These are phyloP conservation scores for Ichneumoninae sp. DNA, from an alignment of 2,888 invertebrate genomes.

Conservation along the genomic window DNA sequence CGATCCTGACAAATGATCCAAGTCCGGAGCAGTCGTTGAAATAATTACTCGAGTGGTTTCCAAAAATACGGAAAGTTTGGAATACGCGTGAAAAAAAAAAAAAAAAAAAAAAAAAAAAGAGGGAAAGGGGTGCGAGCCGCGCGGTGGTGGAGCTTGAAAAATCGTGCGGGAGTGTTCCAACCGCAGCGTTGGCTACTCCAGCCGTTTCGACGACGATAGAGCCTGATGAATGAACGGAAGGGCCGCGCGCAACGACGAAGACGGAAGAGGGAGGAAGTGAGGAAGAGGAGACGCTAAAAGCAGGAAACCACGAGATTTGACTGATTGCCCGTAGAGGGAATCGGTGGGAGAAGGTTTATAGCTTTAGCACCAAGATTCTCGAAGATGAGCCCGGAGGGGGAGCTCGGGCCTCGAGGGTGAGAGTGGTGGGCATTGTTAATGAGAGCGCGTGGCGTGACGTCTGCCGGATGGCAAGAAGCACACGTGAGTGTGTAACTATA, in stretches of 20 bases:
- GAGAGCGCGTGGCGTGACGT: constrained; percentile 76
- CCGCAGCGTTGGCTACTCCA: constrained; percentile 40
- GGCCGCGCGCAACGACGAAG: constrained; percentile 28
- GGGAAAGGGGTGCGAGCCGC: constrained; percentile 55
- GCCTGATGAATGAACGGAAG: constrained; percentile 75
- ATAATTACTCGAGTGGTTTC: constrained; percentile 72
- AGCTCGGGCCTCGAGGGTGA: constrained; percentile 57
- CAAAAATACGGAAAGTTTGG: constrained; percentile 72
- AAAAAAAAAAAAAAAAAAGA: too few species aligned
- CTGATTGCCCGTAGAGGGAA: constrained; percentile 42
- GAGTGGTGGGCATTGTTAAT: constrained; percentile 74
- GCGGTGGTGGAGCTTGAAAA: constrained; percentile 75
- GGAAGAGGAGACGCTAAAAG: constrained; percentile 47
- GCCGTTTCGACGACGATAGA: constrained; percentile 21
- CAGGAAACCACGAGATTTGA: constrained; percentile 66
- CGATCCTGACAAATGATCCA: constrained; percentile 77
- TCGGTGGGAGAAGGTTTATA: constrained; percentile 9
- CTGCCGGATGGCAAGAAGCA: constrained; percentile 68
- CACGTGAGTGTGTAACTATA: constrained; percentile 27
- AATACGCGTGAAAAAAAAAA: constrained; percentile 68
- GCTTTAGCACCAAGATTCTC: constrained; percentile 44
- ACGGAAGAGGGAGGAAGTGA: constrained; percentile 26
- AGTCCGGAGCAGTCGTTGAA: constrained; percentile 65
- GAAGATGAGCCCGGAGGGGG: constrained; percentile 42
- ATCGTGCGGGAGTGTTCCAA: constrained; percentile 75